Conservation (phyloP, 2,888 invertebrate genomes). For the Erebia palarica region DNA sequence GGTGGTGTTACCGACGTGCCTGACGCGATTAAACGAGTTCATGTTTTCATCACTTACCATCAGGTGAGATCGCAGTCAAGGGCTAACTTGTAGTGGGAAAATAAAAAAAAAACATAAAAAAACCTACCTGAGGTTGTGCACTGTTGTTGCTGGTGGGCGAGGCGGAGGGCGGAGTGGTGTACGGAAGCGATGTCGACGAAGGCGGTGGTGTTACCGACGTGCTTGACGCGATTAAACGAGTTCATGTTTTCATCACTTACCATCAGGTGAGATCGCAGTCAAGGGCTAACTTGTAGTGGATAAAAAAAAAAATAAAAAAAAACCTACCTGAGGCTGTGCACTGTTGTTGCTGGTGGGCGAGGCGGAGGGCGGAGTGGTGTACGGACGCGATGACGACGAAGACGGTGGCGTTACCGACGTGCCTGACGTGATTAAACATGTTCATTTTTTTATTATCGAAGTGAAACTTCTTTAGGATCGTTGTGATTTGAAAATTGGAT, state of each 20-base stretch:
- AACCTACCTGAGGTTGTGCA: slow-evolving; percentile 74
- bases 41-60: too few relatives aligned
- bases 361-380: slow-evolving; percentile 63
- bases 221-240: slow-evolving; percentile 41
- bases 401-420: slow-evolving; percentile 62
- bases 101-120: too few relatives aligned
- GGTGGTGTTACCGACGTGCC: slow-evolving; percentile 60
- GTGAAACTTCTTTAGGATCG: too few relatives aligned
- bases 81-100: too few relatives aligned
- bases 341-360: slow-evolving; percentile 62
- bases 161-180: slow-evolving; percentile 63
- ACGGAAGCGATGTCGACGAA: slow-evolving; percentile 61
- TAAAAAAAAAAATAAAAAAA: too few relatives aligned
- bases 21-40: too few relatives aligned
- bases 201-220: slow-evolving; percentile 62
- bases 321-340: slow-evolving; percentile 74
- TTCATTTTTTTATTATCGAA: not conserved
- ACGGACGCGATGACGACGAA: slow-evolving; percentile 61
- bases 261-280: too few relatives aligned
- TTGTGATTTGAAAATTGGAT: too few relatives aligned
- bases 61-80: too few relatives aligned
- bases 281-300: too few relatives aligned
- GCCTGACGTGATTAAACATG: slow-evolving; percentile 36
- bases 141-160: slow-evolving; percentile 62
- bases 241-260: too few relatives aligned